A percentile compares a stretch with the other conserved stretches of the same genome.
Evolutionary conservation across 2,888 invertebrate species (phyloP).

Genomic region (Yponomeuta malinellus): DNA sequence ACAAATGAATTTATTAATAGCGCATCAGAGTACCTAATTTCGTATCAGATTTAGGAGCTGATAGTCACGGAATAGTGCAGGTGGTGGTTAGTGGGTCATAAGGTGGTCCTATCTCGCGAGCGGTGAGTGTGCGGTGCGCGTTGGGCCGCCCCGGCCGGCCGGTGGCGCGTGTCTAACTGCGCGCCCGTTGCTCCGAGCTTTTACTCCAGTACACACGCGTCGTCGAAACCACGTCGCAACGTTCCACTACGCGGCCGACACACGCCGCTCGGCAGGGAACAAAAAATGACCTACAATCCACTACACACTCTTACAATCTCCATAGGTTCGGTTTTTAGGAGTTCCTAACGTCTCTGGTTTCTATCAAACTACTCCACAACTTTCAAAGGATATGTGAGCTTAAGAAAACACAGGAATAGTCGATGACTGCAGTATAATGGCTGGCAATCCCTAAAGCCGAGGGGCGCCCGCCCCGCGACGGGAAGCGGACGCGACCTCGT

Average conservation of each 20-base stretch:
- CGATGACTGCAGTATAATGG: too few relatives aligned
- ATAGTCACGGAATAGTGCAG: constrained; percentile 5
- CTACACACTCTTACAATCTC: background rate
- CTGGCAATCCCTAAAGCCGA: too few relatives aligned
- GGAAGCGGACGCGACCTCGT: background rate
- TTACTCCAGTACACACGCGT: background rate
- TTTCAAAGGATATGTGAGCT: too few relatives aligned
- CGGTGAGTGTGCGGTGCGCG: background rate
- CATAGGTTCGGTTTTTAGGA: background rate
- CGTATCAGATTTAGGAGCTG: background rate
- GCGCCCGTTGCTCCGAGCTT: background rate
- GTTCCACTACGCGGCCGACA: background rate
- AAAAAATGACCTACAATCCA: constrained; percentile 1
- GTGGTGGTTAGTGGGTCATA: background rate
- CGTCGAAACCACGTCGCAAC: background rate
- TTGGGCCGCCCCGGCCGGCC: background rate
- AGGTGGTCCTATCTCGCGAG: background rate
- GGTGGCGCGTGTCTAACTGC: constrained; percentile 6
- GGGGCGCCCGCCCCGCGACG: background rate
- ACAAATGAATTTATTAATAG: background rate
- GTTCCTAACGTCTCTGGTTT: background rate
- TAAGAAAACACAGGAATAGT: too few relatives aligned
- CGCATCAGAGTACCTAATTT: background rate
- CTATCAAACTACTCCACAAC: too few relatives aligned
- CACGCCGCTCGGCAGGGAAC: background rate